These are phyloP conservation scores for Ceratina calcarata DNA, from an alignment of 1,140 invertebrate genomes.

Conservation along the genomic window DNA sequence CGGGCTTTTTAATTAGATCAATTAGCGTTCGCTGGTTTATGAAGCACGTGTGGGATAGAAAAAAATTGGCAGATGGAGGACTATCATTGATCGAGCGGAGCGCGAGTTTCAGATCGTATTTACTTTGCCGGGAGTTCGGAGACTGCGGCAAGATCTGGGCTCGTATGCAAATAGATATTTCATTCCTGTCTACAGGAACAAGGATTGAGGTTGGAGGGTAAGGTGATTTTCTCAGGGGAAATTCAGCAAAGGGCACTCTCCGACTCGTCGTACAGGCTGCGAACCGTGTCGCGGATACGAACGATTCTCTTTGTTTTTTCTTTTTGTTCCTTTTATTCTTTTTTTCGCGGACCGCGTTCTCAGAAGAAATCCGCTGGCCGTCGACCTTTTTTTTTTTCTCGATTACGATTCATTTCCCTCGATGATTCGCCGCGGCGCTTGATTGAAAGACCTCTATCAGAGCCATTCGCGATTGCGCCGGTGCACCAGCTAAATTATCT, in stretches of 20 bases:
- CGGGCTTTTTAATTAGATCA: too few species aligned
- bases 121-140: constrained; percentile 54
- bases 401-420: constrained; percentile 58
- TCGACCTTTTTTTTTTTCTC: constrained; percentile 1
- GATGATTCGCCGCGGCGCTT: constrained; percentile 38
- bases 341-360: constrained; percentile 6
- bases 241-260: constrained; percentile 60
- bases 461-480: not conserved
- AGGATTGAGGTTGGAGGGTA: constrained; percentile 58
- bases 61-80: not conserved
- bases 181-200: constrained; percentile 65
- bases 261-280: constrained; percentile 30
- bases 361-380: not conserved
- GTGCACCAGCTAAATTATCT: not conserved
- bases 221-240: constrained; percentile 68
- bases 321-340: not conserved
- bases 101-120: constrained; percentile 60
- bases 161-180: constrained; percentile 70
- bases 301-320: constrained; percentile 36
- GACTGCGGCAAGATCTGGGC: constrained; percentile 43
- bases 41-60: too few species aligned
- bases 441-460: not conserved
- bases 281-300: constrained; percentile 44
- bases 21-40: too few species aligned
- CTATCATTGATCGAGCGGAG: constrained; percentile 46